Percentiles rank a stretch among this genome's conserved stretches.
These are phyloP conservation scores for Zaprionus davidi DNA, from an alignment of 1,140 invertebrate species.

Conservation along the genomic window DNA sequence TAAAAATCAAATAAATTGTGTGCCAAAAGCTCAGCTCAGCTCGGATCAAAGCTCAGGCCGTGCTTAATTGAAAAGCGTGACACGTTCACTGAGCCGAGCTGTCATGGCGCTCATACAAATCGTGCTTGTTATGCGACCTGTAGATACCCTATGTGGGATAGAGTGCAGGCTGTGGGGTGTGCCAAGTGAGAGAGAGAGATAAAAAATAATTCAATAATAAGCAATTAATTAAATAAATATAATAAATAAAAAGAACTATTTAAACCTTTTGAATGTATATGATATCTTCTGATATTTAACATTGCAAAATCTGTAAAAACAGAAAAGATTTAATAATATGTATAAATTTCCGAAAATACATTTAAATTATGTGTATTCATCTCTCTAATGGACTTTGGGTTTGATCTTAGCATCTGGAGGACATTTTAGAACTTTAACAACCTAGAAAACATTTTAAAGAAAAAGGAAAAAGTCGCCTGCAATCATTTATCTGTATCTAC, in stretches of 20 bases:
- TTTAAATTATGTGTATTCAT: too few relatives aligned
- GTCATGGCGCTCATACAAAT: conserved; percentile 32
- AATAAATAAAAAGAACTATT: too few relatives aligned
- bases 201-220: not conserved
- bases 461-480: too few relatives aligned
- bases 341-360: not conserved
- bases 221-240: not conserved
- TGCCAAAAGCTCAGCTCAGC: conserved; percentile 22
- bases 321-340: not conserved
- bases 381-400: too few relatives aligned
- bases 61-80: conserved; percentile 58
- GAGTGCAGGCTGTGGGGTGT: not conserved
- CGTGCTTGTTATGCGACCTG: conserved; percentile 25
- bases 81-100: conserved; percentile 49
- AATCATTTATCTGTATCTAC: not conserved
- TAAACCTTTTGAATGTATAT: too few relatives aligned
- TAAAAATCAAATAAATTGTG: conserved; percentile 26
- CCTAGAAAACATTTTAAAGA: too few relatives aligned
- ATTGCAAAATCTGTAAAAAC: too few relatives aligned
- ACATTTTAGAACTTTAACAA: too few relatives aligned
- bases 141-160: conserved; percentile 8
- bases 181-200: not conserved
- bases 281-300: too few relatives aligned
- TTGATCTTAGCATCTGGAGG: too few relatives aligned
- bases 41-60: conserved; percentile 23